These are phyloP conservation scores for Diaprepes abbreviatus DNA, from an alignment of 2,888 invertebrate species.

Conservation along the genomic window DNA sequence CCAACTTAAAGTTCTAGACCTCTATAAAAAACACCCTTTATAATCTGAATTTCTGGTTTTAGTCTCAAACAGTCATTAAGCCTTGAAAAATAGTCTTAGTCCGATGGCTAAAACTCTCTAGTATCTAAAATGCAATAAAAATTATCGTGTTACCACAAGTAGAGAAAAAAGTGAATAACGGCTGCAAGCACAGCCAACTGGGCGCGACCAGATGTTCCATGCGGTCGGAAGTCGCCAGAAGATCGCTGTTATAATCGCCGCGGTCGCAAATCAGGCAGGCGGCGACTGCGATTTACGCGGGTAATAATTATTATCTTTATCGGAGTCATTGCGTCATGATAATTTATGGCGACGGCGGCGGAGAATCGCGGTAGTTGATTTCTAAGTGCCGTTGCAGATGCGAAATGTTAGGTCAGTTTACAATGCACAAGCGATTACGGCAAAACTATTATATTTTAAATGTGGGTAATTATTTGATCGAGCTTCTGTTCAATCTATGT, in stretches of 20 bases:
- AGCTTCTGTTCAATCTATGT: too few species aligned
- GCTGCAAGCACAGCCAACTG: constrained; percentile 28
- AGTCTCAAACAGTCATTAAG: too few species aligned
- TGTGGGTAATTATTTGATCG: too few species aligned
- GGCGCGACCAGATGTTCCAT: constrained; percentile 41
- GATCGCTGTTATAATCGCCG: constrained; percentile 47
- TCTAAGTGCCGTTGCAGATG: constrained; percentile 13
- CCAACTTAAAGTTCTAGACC: too few species aligned
- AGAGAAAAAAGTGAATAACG: constrained; percentile 34
- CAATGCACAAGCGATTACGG: too few species aligned
- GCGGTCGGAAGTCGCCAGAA: constrained; percentile 43
- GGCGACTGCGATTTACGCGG: constrained; percentile 56
- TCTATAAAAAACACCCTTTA: too few species aligned
- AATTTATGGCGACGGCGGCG: constrained; percentile 49
- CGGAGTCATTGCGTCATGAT: constrained; percentile 56
- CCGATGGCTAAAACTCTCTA: constrained; percentile 5
- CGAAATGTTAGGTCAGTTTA: constrained; percentile 1
- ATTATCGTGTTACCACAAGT: constrained; percentile 31
- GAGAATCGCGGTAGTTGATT: constrained; percentile 18
- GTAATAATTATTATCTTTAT: constrained; percentile 57
- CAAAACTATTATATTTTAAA: too few species aligned
- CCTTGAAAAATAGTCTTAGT: too few species aligned
- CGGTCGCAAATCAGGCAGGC: constrained; percentile 58
- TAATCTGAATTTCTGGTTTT: too few species aligned
- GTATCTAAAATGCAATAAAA: constrained; percentile 22